A percentile compares a stretch with the other conserved stretches of the same genome.
Conservation (phyloP, 1,140 invertebrate genomes). For the Epicauta chinensis region DNA sequence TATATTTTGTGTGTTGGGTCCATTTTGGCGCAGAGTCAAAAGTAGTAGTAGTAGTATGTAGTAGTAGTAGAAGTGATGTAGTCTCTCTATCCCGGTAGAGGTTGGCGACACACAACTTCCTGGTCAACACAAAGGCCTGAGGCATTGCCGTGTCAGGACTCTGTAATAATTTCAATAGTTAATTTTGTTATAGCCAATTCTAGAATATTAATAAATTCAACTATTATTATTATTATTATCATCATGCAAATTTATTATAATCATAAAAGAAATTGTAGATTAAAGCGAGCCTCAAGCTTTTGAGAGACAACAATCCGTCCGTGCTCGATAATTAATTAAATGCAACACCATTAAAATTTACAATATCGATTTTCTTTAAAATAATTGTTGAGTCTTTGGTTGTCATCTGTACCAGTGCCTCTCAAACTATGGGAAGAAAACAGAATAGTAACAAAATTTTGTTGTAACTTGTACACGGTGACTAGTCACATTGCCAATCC, state of each 20-base stretch:
- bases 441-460: no score
- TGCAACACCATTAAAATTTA: no score
- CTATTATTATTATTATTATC: not conserved
- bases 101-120: constrained; percentile 28
- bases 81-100: constrained; percentile 13
- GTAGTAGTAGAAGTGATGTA: constrained; percentile 1
- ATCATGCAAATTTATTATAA: not conserved
- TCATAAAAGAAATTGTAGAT: not conserved
- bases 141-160: constrained; percentile 26
- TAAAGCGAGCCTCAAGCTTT: constrained; percentile 15
- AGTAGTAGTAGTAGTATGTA: constrained; percentile 22
- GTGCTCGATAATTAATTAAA: no score
- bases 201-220: no score
- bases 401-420: no score
- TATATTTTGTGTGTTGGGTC: constrained; percentile 13
- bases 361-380: no score
- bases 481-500: no score
- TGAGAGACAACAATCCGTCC: not conserved
- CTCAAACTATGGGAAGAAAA: no score
- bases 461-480: no score
- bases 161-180: constrained; percentile 28
- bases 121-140: constrained; percentile 28
- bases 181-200: constrained; percentile 15
- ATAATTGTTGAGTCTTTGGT: no score
- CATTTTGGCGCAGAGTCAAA: constrained; percentile 29